These are phyloP conservation scores for Sitta europaea DNA, from an alignment of 2,113 vertebrate genomes.

Conservation along the genomic window DNA sequence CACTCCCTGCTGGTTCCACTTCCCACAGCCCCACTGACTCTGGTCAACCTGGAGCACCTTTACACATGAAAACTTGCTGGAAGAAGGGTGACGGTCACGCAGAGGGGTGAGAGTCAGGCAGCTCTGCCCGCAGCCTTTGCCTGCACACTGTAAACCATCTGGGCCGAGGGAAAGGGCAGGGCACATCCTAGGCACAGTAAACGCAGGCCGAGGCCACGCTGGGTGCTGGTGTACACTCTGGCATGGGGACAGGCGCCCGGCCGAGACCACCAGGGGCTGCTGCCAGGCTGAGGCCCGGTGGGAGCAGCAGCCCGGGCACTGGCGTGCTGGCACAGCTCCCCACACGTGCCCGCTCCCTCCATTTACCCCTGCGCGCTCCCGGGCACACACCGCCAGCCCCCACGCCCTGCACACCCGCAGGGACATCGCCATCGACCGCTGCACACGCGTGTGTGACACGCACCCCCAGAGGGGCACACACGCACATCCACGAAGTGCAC, in stretches of 20 bases:
- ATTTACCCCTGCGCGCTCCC: not conserved
- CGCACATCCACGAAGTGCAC: too few species aligned
- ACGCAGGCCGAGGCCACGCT: not conserved
- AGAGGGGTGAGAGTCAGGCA: not conserved
- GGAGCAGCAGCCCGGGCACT: not conserved
- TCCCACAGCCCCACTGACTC: not conserved
- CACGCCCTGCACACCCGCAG: not conserved
- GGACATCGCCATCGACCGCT: not conserved
- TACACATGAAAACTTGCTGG: accelerated
- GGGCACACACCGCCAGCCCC: not conserved
- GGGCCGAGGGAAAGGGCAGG: accelerated
- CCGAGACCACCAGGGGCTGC: not conserved
- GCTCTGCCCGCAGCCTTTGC: not conserved
- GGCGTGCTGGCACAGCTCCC: not conserved
- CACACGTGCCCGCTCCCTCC: not conserved
- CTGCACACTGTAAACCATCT: not conserved
- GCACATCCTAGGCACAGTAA: not conserved
- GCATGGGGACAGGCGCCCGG: not conserved
- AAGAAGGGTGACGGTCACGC: too few species aligned
- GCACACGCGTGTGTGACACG: not conserved
- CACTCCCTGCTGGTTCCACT: not conserved
- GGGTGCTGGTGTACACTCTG: not conserved
- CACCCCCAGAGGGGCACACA: not conserved
- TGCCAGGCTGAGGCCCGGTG: not conserved
- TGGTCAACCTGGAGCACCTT: not conserved